Evolutionary conservation across 2,113 vertebrate species (phyloP), one percentile per base, ranked within the genome.

Genomic region (Plestiodon gilberti): DNA sequence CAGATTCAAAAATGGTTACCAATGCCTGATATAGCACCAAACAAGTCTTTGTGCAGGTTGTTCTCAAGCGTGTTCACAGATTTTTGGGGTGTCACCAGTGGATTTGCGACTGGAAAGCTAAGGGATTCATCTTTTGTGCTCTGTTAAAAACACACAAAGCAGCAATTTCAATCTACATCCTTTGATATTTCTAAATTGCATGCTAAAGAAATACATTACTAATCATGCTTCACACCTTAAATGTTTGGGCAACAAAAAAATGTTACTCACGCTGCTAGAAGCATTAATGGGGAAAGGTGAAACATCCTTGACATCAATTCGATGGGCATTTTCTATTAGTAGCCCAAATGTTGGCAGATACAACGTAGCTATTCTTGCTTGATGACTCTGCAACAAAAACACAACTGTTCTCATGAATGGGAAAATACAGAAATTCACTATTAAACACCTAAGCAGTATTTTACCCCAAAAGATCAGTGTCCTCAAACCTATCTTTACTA

Each of bases 11-110:
- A 35, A 1, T 17, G 28, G 20, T 97, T 94, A 99, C 99, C 97
- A 79, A 98, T 98, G 93, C 98, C 98, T 25, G 99, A 99, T 90
- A 99, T 99, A 87, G 96, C 99, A n/a, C 98, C 98, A 93, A 99
- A 97, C 17, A 99, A 95, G 87, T 99, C 99, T 95, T 99, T 99
- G 95, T 99, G 98, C 83, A 99, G 97, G 83, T 96, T 98, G 93
- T 96, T 97, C 92, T 99, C 99, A 92, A 98, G 74, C 0, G 97
- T 95, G 83, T 96, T 98, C 90, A 96, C 97, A 82, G 97, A 96
- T 88, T 98, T 98, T 88, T 98, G 98, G 5, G 98, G 98, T 0
- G 98, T 99, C 93, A 98, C 97, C 83, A 98, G 88, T 1, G 97
- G 92, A 85, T 96, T 98, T 81, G 95, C 94, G 75, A 94, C 85